phyloP scores from a whole-genome alignment of 2,888 invertebrate species.

The Lasioglossum villosulum region DNA sequence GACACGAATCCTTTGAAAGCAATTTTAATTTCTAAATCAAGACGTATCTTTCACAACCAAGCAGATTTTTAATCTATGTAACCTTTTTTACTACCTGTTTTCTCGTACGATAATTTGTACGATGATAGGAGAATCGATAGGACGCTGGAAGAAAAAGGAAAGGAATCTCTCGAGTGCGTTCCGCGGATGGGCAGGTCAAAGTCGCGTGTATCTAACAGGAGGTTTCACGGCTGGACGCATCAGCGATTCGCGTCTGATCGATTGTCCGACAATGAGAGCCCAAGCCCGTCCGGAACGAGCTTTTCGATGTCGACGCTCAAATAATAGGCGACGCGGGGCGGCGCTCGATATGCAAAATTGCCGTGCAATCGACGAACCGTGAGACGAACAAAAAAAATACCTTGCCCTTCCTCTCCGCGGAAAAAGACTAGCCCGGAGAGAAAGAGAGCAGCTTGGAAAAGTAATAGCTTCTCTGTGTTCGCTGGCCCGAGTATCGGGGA shows the following conservation, averaged over 20 bases:
- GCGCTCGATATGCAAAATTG: slow-evolving; percentile 59
- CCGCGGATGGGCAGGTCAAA: neutral
- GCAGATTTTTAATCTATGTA: no score
- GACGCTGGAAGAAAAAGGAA: neutral
- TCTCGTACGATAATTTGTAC: neutral
- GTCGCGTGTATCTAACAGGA: slow-evolving; percentile 37
- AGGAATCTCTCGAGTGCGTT: neutral
- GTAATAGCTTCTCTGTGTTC: neutral
- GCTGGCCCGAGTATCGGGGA: neutral
- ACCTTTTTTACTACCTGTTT: no score
- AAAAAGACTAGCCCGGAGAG: neutral
- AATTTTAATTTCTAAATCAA: no score
- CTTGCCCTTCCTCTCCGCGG: neutral
- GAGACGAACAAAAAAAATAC: slow-evolving; percentile 8
- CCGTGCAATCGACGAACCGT: slow-evolving; percentile 42
- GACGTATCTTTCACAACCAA: no score
- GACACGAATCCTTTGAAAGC: no score
- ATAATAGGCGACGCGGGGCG: slow-evolving; percentile 36
- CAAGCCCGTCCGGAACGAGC: slow-evolving; percentile 31
- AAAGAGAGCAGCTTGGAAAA: neutral
- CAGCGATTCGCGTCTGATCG: slow-evolving; percentile 43
- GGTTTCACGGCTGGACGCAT: slow-evolving; percentile 48
- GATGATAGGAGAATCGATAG: neutral
- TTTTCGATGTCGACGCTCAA: slow-evolving; percentile 50
- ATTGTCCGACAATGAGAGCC: slow-evolving; percentile 44